Percentiles rank a stretch among this genome's conserved stretches.
Conservation (phyloP, 2,797 vertebrate genomes). For the Ammospiza maritima region DNA sequence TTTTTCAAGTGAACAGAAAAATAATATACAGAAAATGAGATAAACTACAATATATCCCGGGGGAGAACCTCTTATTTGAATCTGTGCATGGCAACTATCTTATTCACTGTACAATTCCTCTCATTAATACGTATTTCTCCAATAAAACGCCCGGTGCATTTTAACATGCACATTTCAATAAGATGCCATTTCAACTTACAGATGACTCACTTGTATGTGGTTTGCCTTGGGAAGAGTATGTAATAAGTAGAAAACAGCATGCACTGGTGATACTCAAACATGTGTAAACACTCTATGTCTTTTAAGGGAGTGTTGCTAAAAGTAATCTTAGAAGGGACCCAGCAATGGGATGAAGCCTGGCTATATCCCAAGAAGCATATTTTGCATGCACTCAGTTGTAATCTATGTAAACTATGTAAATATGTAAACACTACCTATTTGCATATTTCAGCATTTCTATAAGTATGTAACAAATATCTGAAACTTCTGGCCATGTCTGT, state of each 20-base stretch:
- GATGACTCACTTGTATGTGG: neutral
- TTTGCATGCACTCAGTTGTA: neutral
- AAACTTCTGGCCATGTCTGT: neutral
- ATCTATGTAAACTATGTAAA: too few relatives aligned
- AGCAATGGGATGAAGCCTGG: neutral
- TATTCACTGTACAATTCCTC: neutral
- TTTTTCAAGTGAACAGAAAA: conserved; percentile 2
- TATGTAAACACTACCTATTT: neutral
- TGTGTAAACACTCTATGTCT: neutral
- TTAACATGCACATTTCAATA: neutral
- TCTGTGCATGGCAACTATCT: neutral
- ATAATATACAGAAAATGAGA: neutral
- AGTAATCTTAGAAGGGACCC: neutral
- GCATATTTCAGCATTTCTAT: neutral
- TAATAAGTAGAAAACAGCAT: neutral
- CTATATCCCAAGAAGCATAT: neutral
- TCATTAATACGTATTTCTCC: neutral
- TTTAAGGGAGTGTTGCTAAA: neutral
- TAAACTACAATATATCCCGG: neutral
- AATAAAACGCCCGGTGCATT: neutral
- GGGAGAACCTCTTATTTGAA: neutral
- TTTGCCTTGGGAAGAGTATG: neutral
- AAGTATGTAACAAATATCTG: neutral
- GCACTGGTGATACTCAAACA: neutral
- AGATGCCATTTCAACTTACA: neutral